Base-by-base conservation (phyloP, 2,797 vertebrate species). In the Falco columbarius region DNA sequence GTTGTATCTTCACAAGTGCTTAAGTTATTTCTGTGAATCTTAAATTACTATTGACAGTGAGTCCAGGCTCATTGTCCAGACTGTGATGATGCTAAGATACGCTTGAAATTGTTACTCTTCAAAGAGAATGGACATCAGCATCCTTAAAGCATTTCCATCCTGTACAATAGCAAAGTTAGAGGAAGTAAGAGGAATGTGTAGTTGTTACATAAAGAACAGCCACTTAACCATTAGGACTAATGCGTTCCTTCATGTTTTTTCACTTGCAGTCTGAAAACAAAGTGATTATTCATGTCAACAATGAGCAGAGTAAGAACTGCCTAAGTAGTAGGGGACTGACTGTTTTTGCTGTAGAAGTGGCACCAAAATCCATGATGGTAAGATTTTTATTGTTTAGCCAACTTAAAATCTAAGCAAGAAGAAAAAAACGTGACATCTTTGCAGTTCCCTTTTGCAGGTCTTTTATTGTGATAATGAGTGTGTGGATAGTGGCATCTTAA, bases 311-410 rank as follows among this genome's bases (percentile, higher is more conserved):
- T 96, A 99, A 97, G 97, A 99, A 99, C 97, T 99, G 99, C 93
- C 74, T 98, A 22, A 99, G 98, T 98, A 99, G 97, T 54, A 97
- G 99, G 95, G 98, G 99, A 59, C 98, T 99, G 95, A 97, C 67
- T 34, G 96, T 99, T 95, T 99, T 99, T 97, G 99, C 99, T 67
- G 98, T 99, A 24, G 99, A 99, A 98, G 98, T 99, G 90, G 98
- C 99, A 80, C 98, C 98, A 58, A 98, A 98, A 88, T 98, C 98
- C 76, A 98, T 98, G 94, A 99, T 98, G 99, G 99, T 99, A 98
- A 97, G 83, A 40, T 51, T 44, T 61, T 26, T 51, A 21, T 71
- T 81, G 42, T 24, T 86, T 71, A 66, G 61, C 40, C 88, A 76
- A 13, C 67, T 86, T 72, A 77, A 93, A 56, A 82, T 76, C n/a